These are phyloP conservation scores for Cyanistes caeruleus DNA, from an alignment of 2,113 vertebrate species.

Conservation along the genomic window DNA sequence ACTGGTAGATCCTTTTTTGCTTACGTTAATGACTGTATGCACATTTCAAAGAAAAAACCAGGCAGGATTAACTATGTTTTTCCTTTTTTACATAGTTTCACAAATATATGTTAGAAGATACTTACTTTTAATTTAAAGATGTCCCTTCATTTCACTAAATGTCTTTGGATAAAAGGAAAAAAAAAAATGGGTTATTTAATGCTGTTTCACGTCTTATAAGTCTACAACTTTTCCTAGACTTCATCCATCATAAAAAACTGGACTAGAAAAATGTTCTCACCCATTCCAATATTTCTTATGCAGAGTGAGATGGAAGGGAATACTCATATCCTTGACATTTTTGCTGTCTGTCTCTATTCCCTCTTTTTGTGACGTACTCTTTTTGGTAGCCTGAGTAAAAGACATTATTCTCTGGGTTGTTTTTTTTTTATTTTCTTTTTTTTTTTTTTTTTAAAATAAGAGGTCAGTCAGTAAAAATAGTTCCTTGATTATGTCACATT, in stretches of 20 bases:
- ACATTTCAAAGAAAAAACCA: background rate
- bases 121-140: background rate
- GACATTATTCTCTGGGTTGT: background rate
- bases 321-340: background rate
- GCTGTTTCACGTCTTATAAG: background rate
- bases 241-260: background rate
- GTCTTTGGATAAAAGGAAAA: background rate
- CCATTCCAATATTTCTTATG: background rate
- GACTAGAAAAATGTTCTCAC: background rate
- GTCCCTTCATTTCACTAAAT: background rate
- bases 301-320: background rate
- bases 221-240: background rate
- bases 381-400: background rate
- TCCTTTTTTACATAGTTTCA: background rate
- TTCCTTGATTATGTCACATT: background rate
- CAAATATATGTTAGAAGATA: background rate
- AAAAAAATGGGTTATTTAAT: background rate
- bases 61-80: background rate
- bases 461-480: background rate
- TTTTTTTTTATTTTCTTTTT: too few relatives aligned
- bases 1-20: background rate
- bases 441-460: background rate
- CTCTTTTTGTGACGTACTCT: fast-evolving
- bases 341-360: background rate
- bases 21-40: background rate